phyloP scores from a whole-genome alignment of 2,113 vertebrate genomes.

The Empidonax traillii region DNA sequence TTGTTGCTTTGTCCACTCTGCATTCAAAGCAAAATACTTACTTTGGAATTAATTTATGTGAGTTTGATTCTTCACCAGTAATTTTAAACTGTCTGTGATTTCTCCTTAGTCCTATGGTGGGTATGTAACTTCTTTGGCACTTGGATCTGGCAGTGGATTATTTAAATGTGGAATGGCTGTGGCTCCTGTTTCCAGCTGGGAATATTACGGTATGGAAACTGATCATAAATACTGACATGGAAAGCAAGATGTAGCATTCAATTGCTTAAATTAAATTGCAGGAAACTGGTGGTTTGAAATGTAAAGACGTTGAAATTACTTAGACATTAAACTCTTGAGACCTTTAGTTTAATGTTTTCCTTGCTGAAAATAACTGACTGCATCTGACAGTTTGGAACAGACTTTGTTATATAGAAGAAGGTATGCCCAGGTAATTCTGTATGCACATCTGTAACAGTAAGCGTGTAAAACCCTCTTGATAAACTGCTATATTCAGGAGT shows the following conservation, averaged over 20 bases:
- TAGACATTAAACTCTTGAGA: conserved; percentile 47
- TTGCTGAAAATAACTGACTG: conserved; percentile 1
- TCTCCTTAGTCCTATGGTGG: conserved; percentile 92
- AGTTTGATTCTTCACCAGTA: neutral
- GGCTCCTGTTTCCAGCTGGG: conserved; percentile 96
- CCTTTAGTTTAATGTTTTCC: neutral
- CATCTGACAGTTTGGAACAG: neutral
- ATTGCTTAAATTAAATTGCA: conserved; percentile 54
- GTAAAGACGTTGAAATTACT: conserved; percentile 41
- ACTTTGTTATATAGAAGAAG: neutral
- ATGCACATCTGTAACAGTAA: neutral
- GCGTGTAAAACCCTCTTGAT: neutral
- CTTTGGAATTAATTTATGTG: neutral
- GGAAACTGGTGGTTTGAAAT: conserved; percentile 28
- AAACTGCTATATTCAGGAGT: neutral
- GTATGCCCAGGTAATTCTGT: neutral
- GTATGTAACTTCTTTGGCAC: conserved; percentile 90
- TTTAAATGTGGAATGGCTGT: conserved; percentile 97
- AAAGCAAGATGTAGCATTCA: conserved; percentile 56
- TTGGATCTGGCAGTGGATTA: conserved; percentile 89
- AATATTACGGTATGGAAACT: conserved; percentile 92
- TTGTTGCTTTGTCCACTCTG: neutral
- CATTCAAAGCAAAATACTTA: neutral
- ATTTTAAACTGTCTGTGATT: conserved; percentile 53
- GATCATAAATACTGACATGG: conserved; percentile 52